Evolutionary conservation across 1,140 invertebrate species (phyloP).

Genomic region (Drosophila gunungcola): DNA sequence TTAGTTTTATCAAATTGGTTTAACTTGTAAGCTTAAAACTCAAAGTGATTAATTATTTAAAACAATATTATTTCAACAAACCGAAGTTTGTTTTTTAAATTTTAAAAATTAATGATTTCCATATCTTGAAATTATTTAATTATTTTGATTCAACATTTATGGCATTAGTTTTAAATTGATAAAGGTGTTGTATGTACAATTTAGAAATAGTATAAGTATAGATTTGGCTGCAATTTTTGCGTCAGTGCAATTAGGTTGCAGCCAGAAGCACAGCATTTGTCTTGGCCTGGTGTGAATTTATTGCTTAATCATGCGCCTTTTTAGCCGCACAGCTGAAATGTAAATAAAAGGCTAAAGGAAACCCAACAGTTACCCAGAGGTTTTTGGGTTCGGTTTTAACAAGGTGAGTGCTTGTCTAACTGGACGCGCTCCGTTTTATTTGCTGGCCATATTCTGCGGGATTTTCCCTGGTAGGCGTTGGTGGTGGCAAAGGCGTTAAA

Average conservation of each 20-base stretch:
- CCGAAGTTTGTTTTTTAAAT: no score
- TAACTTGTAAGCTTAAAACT: no score
- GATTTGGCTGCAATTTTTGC: not conserved
- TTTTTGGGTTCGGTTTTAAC: slow-evolving; percentile 27
- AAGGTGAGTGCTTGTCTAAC: slow-evolving; percentile 57
- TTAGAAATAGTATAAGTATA: not conserved
- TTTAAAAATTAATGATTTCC: no score
- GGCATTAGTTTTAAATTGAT: no score
- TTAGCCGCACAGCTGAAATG: slow-evolving; percentile 53
- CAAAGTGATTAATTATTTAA: no score
- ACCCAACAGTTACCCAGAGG: slow-evolving; percentile 5
- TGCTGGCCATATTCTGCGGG: slow-evolving; percentile 13
- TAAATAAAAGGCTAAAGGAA: slow-evolving; percentile 60
- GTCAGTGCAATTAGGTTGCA: not conserved
- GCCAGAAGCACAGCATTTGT: slow-evolving; percentile 10
- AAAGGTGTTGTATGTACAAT: no score
- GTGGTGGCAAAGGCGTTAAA: slow-evolving; percentile 23
- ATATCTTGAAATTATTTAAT: no score
- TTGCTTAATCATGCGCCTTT: slow-evolving; percentile 76
- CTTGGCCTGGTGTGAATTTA: slow-evolving; percentile 68
- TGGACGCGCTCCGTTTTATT: slow-evolving; percentile 30
- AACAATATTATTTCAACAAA: no score
- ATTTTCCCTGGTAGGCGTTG: slow-evolving; percentile 55
- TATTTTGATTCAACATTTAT: no score
- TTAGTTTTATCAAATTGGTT: no score